Evolutionary conservation across 2,113 vertebrate species (phyloP).

Genomic region (Entelurus aequoreus): DNA sequence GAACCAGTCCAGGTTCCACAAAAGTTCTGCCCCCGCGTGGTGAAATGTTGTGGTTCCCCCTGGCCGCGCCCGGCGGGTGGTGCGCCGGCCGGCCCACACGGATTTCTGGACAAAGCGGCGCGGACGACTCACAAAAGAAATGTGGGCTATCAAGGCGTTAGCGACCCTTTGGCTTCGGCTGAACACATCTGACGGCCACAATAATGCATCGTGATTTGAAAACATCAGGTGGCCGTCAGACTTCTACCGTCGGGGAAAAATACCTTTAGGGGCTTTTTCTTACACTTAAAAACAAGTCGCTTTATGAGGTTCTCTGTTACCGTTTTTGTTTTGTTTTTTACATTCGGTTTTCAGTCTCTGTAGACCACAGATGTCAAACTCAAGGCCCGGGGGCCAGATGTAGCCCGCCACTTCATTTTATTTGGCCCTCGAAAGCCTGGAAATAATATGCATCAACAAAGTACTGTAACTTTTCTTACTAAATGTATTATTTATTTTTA

Average conservation of each 20-base stretch:
- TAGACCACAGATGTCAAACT: no score
- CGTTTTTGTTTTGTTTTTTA: no score
- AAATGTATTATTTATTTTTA: no score
- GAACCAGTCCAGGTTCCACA: constrained; percentile 14
- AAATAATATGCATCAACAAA: no score
- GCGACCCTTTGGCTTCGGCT: constrained; percentile 15
- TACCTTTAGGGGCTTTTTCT: neutral
- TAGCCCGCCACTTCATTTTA: no score
- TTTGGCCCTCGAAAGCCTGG: no score
- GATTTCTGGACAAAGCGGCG: constrained; percentile 30
- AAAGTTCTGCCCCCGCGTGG: neutral
- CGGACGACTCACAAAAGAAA: constrained; percentile 17
- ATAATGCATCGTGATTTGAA: constrained; percentile 44
- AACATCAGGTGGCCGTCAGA: constrained; percentile 34
- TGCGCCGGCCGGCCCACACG: constrained; percentile 9
- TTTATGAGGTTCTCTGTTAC: neutral
- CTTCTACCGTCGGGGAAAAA: neutral
- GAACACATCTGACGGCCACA: constrained; percentile 24
- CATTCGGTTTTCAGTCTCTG: no score
- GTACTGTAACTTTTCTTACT: no score
- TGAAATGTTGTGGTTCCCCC: constrained; percentile 15
- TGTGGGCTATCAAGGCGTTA: constrained; percentile 18
- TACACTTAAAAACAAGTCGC: neutral
- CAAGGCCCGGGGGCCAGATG: no score
- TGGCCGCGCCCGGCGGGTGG: constrained; percentile 35